Base-by-base conservation (phyloP, 2,888 invertebrate species). In the Iselma pallidipennis region DNA sequence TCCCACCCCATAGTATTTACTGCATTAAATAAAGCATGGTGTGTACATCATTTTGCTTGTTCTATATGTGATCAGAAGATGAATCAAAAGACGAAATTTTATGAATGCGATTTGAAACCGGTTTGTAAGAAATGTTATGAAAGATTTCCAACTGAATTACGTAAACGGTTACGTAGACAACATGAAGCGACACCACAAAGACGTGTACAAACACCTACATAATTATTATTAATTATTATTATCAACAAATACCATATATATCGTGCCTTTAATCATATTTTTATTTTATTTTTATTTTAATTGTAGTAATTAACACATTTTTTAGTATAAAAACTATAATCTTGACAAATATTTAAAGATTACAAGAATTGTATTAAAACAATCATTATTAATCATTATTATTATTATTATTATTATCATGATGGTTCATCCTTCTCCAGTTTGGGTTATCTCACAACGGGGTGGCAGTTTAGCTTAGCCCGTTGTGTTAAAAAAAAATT, bases 111-210 rank as follows among this genome's bases (percentile, higher is more conserved):
- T 83, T 89, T 98, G 83, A 95, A 96, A 77, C 99, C 99, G 29
- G 96, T 95, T 10, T 99, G 99, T 84, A 97, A 98, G 83, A 94
- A 95, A 76, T 99, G 99, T 83, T 98, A 98, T 82, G 98, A 99
- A 77, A 91, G 91, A 78, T 95, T 99, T 82, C 99, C 99, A 0
- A 86, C 88, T 33, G 99, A 99, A 82, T 84, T 99, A 74, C 90
- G 96, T 61, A 92, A 95, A 68, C 88, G 99, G 16, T 86, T 99
- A 80, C 91, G 95, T 68, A 91, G 94, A 69, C 94, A 95, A 72
- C 94, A 94, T 76, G 91, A 94, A 78, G 89, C 91, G 76, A 89
- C 91, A 45, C 87, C 89, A 68, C 84, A 86, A 75, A 73, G 75
- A 50, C 63, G 80, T 55, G 76, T 81, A 14, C 60, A 60, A 31